Conservation (phyloP, 2,113 vertebrate species). For the Phainopepla nitens region DNA sequence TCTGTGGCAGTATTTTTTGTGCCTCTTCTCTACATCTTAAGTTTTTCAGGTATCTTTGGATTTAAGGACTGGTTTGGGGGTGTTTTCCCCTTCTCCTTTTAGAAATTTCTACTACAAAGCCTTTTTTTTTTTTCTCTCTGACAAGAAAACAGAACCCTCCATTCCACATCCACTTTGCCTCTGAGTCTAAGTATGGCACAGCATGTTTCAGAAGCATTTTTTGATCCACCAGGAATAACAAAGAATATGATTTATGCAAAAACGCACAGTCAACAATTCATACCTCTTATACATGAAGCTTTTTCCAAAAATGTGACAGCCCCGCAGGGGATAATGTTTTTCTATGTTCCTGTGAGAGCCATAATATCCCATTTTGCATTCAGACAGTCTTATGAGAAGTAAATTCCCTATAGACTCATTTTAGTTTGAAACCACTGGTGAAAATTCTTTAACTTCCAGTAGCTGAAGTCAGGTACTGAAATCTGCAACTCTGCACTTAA, state of each 20-base stretch:
- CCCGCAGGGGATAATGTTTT: conserved; percentile 15
- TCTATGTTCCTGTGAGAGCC: neutral
- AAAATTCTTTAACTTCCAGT: conserved; percentile 2
- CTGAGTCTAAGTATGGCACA: neutral
- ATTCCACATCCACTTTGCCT: neutral
- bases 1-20: neutral
- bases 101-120: neutral
- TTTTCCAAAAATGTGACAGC: conserved; percentile 26
- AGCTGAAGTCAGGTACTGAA: neutral
- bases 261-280: conserved; percentile 22
- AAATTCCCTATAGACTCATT: conserved; percentile 25
- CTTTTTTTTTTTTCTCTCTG: neutral
- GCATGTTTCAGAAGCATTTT: neutral
- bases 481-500: neutral
- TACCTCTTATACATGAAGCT: neutral
- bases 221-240: neutral
- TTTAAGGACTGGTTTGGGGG: neutral
- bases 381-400: neutral
- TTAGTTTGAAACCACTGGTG: neutral
- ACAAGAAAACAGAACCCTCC: neutral
- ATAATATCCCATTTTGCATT: conserved; percentile 14
- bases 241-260: conserved; percentile 2
- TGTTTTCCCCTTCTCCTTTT: neutral
- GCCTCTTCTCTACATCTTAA: neutral
- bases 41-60: neutral